Evolutionary conservation across 30 jellyfish, hydroid and myxozoan genomes (phyloP), one percentile per base, ranked within the genome.

Genomic region (Hydra vulgaris): DNA sequence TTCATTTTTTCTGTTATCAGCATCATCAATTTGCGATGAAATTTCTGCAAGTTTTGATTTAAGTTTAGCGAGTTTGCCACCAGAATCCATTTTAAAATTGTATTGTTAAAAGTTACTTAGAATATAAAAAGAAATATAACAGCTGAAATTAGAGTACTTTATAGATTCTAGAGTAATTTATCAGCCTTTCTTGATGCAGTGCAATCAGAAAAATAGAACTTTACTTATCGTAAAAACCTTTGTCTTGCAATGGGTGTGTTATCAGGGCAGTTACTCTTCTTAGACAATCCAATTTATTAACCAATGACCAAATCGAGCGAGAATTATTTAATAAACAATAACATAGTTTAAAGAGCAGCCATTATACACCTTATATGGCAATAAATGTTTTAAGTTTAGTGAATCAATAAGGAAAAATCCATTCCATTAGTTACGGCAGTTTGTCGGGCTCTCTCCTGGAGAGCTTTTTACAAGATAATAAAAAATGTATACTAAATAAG

Each of bases 1-100:
- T 27, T 81, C 85, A 73, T 66, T 88, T 61, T 88, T 73, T 23
- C 95, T 81, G 83, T 82, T 79, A 70, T 85, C 95, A 80, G 97
- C 97, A 74, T 85, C 93, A 75, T 89, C 97, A 74, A 87, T 85
- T 52, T 76, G 84, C 74, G 82, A 94, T 54, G 85, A 89, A 77
- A 89, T 67, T 86, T 85, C 75, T 24, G 88, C 86, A 21, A 89
- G 81, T 74, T 90, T 88, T 18, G 85, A 84, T 83, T 82, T 81
- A 55, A 89, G 88, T 52, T 86, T 86, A 54, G 83, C 75, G 66
- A 74, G 82, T 74, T 74, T 74, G 18, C 66, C 82, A 74, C 66
- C 82, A 40, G 61, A 40, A 19, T 69, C 76, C 76, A 69, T 69
- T 69, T 69, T 15, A 24, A 69, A 24, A 69, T 3, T 40, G 5